A percentile compares a stretch with the other conserved stretches of the same genome.
These are phyloP conservation scores for Magallana angulata DNA, from an alignment of 1,140 invertebrate genomes.

Conservation along the genomic window DNA sequence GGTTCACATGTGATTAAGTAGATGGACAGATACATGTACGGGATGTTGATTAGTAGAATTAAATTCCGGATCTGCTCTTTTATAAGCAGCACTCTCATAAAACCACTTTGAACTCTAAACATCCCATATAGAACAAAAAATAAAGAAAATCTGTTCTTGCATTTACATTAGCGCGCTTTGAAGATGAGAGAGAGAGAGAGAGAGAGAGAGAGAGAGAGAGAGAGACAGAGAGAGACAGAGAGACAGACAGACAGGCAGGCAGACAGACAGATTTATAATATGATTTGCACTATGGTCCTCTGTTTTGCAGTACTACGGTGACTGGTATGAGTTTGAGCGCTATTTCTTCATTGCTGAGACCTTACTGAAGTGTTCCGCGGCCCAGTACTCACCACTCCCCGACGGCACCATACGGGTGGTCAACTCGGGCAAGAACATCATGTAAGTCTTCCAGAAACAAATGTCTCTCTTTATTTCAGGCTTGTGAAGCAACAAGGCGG, in stretches of 20 bases:
- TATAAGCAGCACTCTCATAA: too few relatives aligned
- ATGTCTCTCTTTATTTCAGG: too few relatives aligned
- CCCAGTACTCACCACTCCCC: constrained; percentile 51
- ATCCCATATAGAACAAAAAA: too few relatives aligned
- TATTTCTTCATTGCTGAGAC: constrained; percentile 64
- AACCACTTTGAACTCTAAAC: too few relatives aligned
- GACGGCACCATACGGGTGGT: constrained; percentile 55
- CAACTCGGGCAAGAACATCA: constrained; percentile 51
- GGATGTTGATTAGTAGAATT: too few relatives aligned
- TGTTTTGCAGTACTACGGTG: constrained; percentile 61
- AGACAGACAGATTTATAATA: neutral
- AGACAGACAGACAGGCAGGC: neutral
- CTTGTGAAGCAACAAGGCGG: too few relatives aligned
- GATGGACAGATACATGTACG: too few relatives aligned
- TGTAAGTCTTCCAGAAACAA: constrained; percentile 11
- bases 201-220: neutral
- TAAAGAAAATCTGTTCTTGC: too few relatives aligned
- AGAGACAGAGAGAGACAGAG: neutral
- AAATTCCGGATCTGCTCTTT: too few relatives aligned
- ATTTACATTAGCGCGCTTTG: too few relatives aligned
- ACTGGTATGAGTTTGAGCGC: constrained; percentile 64
- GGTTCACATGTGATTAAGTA: too few relatives aligned
- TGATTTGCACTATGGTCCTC: neutral
- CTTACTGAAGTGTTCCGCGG: constrained; percentile 57
- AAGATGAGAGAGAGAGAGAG: neutral